Conservation (phyloP, 2,888 invertebrate genomes). For the Heteromyza rotundicornis region DNA sequence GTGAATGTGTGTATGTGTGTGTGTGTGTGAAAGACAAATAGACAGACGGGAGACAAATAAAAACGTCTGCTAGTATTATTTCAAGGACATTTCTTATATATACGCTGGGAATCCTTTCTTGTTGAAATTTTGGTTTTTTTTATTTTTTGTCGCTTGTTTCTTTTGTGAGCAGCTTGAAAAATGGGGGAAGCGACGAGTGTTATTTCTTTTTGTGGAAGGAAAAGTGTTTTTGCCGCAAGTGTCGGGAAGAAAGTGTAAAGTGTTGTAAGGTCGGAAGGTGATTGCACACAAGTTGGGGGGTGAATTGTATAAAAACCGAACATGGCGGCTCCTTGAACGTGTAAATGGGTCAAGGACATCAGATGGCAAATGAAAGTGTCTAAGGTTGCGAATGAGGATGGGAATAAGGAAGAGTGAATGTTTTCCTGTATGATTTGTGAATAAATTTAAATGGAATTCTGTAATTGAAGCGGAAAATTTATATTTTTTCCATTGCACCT, state of each 20-base stretch:
- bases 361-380: background rate
- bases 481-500: no score
- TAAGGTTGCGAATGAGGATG: background rate
- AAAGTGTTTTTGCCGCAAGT: background rate
- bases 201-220: background rate
- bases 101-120: no score
- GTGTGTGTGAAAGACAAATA: background rate
- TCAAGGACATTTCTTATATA: conserved; percentile 32
- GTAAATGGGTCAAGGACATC: background rate
- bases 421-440: no score
- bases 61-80: conserved; percentile 30
- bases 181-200: conserved; percentile 1
- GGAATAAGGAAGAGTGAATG: no score
- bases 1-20: no score
- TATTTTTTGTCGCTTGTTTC: background rate
- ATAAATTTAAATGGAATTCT: no score
- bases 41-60: conserved; percentile 28
- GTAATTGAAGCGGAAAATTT: no score
- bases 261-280: no score
- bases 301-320: no score
- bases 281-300: no score
- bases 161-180: background rate
- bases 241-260: background rate
- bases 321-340: background rate
- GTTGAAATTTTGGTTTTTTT: background rate